Percentiles rank a stretch among this genome's conserved stretches.
These are phyloP conservation scores for Agrochola lychnidis DNA, from an alignment of 2,888 invertebrate species.

Conservation along the genomic window DNA sequence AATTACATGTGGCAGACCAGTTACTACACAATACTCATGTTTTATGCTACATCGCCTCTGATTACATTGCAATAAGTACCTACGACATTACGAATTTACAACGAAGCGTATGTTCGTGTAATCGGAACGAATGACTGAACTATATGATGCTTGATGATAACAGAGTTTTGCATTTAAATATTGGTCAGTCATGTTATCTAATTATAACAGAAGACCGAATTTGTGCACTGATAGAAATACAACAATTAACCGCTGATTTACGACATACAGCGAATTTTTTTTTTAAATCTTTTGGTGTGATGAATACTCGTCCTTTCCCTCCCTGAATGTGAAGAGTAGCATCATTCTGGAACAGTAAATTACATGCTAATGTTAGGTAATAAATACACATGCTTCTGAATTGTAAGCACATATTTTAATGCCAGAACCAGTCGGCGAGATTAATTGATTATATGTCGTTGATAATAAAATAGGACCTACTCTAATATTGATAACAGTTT, in stretches of 20 bases:
- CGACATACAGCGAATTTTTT: too few relatives aligned
- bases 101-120: constrained; percentile 17
- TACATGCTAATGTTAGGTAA: constrained; percentile 1
- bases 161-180: constrained; percentile 23
- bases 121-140: constrained; percentile 14
- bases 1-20: constrained; percentile 35
- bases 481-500: constrained; percentile 8
- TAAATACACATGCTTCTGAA: constrained; percentile 3
- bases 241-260: too few relatives aligned
- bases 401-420: constrained; percentile 4
- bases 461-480: neutral
- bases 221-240: neutral
- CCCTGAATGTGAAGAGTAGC: neutral
- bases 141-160: constrained; percentile 1
- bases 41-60: constrained; percentile 42
- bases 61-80: constrained; percentile 40
- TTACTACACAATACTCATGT: constrained; percentile 21
- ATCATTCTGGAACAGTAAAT: neutral
- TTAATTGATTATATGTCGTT: neutral
- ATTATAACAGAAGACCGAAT: neutral
- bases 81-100: constrained; percentile 17
- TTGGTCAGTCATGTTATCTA: neutral
- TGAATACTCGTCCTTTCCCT: neutral
- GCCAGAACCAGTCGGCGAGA: neutral
- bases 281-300: neutral